phyloP scores from a whole-genome alignment of 2,888 invertebrate species.

The Eilema depressum region DNA sequence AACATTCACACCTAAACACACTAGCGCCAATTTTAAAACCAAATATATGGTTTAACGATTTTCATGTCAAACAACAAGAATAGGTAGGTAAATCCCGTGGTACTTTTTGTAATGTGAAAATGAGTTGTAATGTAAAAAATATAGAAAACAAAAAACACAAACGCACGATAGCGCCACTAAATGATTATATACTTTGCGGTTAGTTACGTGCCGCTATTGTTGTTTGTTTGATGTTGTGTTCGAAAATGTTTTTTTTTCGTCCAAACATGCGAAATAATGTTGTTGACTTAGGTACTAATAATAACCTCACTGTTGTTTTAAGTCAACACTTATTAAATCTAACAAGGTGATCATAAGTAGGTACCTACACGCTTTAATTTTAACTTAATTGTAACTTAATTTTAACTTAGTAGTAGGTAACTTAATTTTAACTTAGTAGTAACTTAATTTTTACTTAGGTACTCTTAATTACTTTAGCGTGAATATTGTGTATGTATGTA shows the following conservation, averaged over 20 bases:
- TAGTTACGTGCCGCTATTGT: conserved; percentile 6
- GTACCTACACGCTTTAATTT: neutral
- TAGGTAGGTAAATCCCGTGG: neutral
- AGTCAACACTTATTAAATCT: neutral
- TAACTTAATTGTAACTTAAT: too few relatives aligned
- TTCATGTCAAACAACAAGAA: neutral
- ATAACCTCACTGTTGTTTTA: neutral
- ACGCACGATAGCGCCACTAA: conserved; percentile 1
- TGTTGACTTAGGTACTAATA: neutral
- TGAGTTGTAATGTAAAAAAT: neutral
- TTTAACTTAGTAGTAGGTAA: too few relatives aligned
- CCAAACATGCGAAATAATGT: neutral
- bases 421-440: too few relatives aligned
- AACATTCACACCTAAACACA: too few relatives aligned
- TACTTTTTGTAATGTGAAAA: neutral
- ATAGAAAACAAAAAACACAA: neutral
- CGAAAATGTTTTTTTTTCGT: neutral
- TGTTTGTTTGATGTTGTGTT: neutral
- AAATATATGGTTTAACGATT: neutral
- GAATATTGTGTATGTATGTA: too few relatives aligned
- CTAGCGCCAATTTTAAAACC: neutral
- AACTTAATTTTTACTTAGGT: too few relatives aligned
- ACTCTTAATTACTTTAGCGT: too few relatives aligned
- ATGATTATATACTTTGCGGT: conserved; percentile 5
- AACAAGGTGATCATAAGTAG: too few relatives aligned